A percentile compares a stretch with the other conserved stretches of the same genome.
Conservation (phyloP, 2,113 vertebrate genomes). For the Oreochromis niloticus region DNA sequence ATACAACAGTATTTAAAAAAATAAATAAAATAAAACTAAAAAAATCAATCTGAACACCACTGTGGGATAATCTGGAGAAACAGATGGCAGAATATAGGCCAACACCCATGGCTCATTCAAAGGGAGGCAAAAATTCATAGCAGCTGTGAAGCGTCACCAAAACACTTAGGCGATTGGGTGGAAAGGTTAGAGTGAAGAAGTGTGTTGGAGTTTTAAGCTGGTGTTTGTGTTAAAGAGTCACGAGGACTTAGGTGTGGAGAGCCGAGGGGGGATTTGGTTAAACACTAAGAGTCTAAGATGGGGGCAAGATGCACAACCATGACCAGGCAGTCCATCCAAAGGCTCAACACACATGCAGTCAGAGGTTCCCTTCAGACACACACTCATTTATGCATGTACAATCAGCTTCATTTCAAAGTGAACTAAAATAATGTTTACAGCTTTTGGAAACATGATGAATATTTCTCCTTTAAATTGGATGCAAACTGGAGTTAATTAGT, state of each 20-base stretch:
- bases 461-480: background rate
- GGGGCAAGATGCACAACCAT: background rate
- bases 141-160: background rate
- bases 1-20: constrained; percentile 5
- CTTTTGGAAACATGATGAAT: background rate
- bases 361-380: background rate
- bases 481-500: background rate
- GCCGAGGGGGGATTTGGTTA: constrained; percentile 30
- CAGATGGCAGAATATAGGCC: background rate
- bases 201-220: constrained; percentile 4
- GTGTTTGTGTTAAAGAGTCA: constrained; percentile 46
- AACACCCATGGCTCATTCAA: background rate
- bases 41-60: background rate
- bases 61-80: background rate
- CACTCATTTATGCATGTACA: background rate
- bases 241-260: constrained; percentile 21
- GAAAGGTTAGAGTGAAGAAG: background rate
- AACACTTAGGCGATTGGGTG: background rate
- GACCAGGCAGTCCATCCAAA: background rate
- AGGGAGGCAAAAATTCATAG: background rate
- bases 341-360: background rate
- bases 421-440: background rate
- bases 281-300: constrained; percentile 3
- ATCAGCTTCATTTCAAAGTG: background rate
- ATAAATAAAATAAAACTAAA: background rate